phyloP scores from a whole-genome alignment of 2,888 invertebrate species.

The Orchesella flavescens region DNA sequence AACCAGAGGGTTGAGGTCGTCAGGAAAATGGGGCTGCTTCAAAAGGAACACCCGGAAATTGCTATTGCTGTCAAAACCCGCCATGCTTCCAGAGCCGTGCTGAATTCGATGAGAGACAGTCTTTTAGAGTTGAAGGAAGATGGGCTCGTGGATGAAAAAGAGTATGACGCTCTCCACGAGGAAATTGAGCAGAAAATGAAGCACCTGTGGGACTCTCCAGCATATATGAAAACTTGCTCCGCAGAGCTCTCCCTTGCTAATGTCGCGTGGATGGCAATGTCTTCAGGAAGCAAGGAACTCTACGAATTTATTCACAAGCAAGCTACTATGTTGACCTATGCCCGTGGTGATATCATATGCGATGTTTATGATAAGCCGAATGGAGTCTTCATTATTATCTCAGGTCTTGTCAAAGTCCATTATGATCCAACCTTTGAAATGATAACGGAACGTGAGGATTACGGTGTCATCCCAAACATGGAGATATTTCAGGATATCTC shows the following conservation, averaged over 20 bases:
- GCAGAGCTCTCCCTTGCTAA: constrained; percentile 73
- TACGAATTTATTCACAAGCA: constrained; percentile 68
- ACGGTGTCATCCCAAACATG: constrained; percentile 77
- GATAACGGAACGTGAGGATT: constrained; percentile 74
- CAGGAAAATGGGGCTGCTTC: constrained; percentile 77
- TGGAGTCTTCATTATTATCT: constrained; percentile 75
- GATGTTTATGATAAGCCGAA: constrained; percentile 73
- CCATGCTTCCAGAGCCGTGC: constrained; percentile 79
- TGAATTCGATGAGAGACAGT: constrained; percentile 78
- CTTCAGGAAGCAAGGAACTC: constrained; percentile 17
- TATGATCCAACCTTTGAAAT: constrained; percentile 74
- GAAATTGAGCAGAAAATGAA: constrained; percentile 79
- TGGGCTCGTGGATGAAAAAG: constrained; percentile 79
- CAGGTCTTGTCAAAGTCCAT: constrained; percentile 74
- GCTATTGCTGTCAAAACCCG: constrained; percentile 81
- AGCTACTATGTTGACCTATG: constrained; percentile 73
- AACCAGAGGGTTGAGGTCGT: constrained; percentile 76
- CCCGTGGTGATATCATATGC: constrained; percentile 74
- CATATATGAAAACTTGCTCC: constrained; percentile 62
- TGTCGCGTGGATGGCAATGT: constrained; percentile 64
- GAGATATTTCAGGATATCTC: constrained; percentile 76
- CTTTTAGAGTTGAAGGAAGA: constrained; percentile 78
- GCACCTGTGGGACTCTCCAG: constrained; percentile 71
- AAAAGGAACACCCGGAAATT: constrained; percentile 79
- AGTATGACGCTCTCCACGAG: constrained; percentile 76